Base-by-base conservation (phyloP, 1,140 invertebrate genomes). In the Antheraea pernyi region DNA sequence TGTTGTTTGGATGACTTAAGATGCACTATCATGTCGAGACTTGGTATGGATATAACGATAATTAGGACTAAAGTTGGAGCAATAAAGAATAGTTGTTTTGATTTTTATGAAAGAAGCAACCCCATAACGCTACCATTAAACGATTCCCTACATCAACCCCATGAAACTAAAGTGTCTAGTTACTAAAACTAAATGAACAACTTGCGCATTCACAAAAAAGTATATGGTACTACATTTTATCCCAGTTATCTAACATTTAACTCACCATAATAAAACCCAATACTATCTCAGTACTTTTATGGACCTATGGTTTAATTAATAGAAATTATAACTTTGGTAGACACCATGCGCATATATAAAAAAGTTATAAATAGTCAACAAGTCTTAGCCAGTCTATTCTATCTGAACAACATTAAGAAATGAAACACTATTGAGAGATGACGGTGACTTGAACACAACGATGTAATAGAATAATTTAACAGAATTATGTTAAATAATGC, bases 291-390 rank as follows among this genome's bases (percentile, higher is more conserved):
- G 36, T 37, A 36, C 30, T 36, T 13, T 16, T 22, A 22, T 8
- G 46, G 16, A 63, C 16, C 30, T 63, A 63, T 53, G 46, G 46
- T 53, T 13, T 53, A 53, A 16, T 53, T 53, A 16, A 53, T 42
- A 53, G 22, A 19, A 61, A 63, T 63, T n/a, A 53, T 37, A 63
- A 30, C 61, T 63, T 63, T 63, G 61, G 61, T 63, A 61, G 59
- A 61, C 60, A 39, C 9, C 60, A 58, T 58, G 30, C 19, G 46
- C 46, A 53, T 53, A 13, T 53, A 53, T 53, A 42, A 42, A 42
- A 30, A 42, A 42, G 39, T 70, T 74, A 74, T 16, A 76, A 76
- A 74, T 76, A 76, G 77, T 76, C 61, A 74, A 79, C 75, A 79
- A 74, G 73, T 72, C 70, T 68, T 71, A 60, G 53, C 53, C 18